Base-by-base conservation (phyloP, 2,113 vertebrate species). In the Maccullochella peelii region DNA sequence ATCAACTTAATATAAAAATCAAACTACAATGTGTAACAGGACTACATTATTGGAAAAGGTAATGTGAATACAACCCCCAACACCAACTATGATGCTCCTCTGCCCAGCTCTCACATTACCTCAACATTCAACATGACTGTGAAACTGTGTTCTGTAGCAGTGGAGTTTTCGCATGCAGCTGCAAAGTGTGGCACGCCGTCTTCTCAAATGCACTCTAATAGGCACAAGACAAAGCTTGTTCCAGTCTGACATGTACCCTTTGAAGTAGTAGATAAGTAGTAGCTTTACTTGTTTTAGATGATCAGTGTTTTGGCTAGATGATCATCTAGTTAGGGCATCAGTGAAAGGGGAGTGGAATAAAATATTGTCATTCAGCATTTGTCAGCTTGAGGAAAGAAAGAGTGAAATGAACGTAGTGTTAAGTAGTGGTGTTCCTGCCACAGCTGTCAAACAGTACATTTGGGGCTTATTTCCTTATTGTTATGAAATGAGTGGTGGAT, bases 131-230 rank as follows among this genome's bases (percentile, higher is more conserved):
- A 40, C 65, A 27, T 9, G 58, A 21, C 54, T 27, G 18, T 55
- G 15, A 47, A 30, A 72, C 57, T 23, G 42, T 55, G 50, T 38
- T 40, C 30, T 71, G 42, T 2, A 16, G n/a, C 33, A 33, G 52
- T 23, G 18, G 30, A 38, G 40, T 59, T 50, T 33, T 70, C 33
- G 23, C 54, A 62, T 25, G 9, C 2, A 54, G 73, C 47, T 62
- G 55, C 21, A 25, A 25, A 50, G 57, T 27, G 67, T 54, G 23
- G 40, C 30, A 63, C n/a, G 33, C 33, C 12, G 6, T 57, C 30
- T 40, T 83, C 30, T 30, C 59, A 30, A 50, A 18, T 49, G 14
- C 8, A 23, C 59, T 65, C 49, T 69, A 76, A 72, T 66, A 47
- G 81, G 77, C 21, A 36, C 9, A 21, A 70, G 10, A 54, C 23